A percentile compares a stretch with the other conserved stretches of the same genome.
phyloP scores from a whole-genome alignment of 92 coral and sea anemone species.

The Parazoanthus atlanticus region DNA sequence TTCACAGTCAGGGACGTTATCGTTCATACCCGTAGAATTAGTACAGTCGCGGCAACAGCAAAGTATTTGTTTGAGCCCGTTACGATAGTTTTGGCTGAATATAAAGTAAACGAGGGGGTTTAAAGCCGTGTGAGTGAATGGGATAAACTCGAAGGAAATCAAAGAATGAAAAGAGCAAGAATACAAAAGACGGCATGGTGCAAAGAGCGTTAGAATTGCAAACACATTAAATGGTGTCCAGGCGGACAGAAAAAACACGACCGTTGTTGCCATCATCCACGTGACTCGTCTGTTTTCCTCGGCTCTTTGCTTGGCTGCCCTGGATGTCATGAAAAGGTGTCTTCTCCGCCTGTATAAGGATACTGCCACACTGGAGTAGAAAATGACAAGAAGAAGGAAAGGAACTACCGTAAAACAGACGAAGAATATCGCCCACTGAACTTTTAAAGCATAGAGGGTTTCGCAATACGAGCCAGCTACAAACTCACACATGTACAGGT shows the following conservation, averaged over 20 bases:
- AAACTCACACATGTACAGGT: constrained; percentile 15
- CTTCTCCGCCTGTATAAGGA: constrained; percentile 1
- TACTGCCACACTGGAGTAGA: constrained; percentile 17
- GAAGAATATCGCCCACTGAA: constrained; percentile 15
- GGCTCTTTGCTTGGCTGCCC: background rate
- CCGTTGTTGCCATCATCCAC: constrained; percentile 13
- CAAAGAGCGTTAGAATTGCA: background rate
- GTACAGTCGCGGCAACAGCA: background rate
- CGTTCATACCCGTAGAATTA: background rate
- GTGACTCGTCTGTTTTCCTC: constrained; percentile 16
- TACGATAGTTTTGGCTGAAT: constrained; percentile 12
- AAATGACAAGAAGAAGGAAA: background rate
- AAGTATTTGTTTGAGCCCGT: background rate
- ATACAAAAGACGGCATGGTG: background rate
- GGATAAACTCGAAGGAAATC: constrained; percentile 21
- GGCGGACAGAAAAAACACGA: background rate
- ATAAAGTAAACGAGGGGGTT: constrained; percentile 10
- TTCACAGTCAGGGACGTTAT: background rate
- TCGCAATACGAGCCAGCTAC: constrained; percentile 1
- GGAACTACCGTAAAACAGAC: constrained; percentile 21
- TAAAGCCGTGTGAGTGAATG: constrained; percentile 15
- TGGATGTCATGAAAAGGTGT: background rate
- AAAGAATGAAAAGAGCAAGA: background rate
- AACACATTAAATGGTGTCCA: constrained; percentile 13
- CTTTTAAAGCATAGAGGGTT: constrained; percentile 4